Conservation (phyloP, 2,888 invertebrate species). For the Drosophila villosipedis region DNA sequence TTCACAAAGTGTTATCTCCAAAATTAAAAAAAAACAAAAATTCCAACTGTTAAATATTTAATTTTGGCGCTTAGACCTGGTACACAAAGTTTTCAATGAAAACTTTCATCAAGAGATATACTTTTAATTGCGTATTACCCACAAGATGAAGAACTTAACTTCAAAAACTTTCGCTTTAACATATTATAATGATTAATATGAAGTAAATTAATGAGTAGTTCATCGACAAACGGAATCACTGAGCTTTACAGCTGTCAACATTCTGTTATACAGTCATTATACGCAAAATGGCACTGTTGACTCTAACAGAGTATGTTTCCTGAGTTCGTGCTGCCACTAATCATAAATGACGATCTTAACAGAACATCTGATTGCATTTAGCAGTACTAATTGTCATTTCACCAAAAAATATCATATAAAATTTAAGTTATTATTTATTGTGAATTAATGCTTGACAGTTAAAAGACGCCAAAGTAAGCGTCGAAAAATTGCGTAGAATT, state of each 20-base stretch:
- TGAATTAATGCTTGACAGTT: neutral
- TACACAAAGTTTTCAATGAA: neutral
- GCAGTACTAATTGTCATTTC: neutral
- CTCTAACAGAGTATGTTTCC: neutral
- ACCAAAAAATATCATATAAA: neutral
- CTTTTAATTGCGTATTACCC: neutral
- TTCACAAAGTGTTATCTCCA: neutral
- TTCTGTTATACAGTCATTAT: neutral
- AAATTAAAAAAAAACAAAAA: neutral
- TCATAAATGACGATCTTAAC: neutral
- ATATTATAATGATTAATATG: neutral
- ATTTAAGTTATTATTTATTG: neutral
- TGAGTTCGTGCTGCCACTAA: neutral
- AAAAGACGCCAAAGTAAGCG: neutral
- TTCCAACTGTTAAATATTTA: neutral
- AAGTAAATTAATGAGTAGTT: neutral
- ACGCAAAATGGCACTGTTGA: conserved; percentile 10
- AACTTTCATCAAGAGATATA: neutral
- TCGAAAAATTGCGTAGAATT: neutral
- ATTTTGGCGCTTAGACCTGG: neutral
- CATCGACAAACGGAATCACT: neutral
- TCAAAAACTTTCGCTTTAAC: too few species aligned
- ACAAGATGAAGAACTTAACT: neutral
- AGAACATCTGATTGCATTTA: neutral
- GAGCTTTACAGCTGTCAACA: neutral